A percentile compares a stretch with the other conserved stretches of the same genome.
Evolutionary conservation across 2,113 vertebrate genomes (phyloP).

Genomic region (Ctenodactylus gundi): DNA sequence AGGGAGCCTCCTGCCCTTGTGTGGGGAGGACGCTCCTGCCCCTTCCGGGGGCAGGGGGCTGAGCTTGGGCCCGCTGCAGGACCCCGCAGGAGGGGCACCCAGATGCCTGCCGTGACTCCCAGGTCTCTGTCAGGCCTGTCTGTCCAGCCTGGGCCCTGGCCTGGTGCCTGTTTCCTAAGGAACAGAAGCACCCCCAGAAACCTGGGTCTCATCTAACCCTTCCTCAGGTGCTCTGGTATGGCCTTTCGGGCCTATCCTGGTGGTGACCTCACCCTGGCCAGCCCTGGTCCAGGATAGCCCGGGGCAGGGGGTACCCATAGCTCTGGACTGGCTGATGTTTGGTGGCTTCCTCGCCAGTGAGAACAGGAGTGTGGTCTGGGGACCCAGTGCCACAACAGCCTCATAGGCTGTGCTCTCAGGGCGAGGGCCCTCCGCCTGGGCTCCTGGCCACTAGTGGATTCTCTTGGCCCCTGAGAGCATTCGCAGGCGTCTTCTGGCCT

Average conservation of each 20-base stretch:
- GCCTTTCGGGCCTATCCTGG: background rate
- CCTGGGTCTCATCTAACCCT: too few relatives aligned
- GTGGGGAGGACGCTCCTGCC: background rate
- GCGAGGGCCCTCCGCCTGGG: too few relatives aligned
- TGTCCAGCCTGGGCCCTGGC: too few relatives aligned
- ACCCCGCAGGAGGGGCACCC: background rate
- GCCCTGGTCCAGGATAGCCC: background rate
- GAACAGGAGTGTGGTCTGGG: background rate
- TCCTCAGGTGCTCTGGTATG: background rate
- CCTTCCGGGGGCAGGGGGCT: accelerated
- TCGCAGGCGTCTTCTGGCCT: background rate
- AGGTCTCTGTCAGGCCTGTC: background rate
- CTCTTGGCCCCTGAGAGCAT: background rate
- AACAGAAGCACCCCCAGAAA: background rate
- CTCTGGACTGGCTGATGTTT: accelerated
- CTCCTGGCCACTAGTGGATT: background rate
- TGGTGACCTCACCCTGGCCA: too few relatives aligned
- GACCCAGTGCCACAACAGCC: too few relatives aligned
- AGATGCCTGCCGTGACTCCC: accelerated
- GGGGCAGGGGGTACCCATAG: too few relatives aligned
- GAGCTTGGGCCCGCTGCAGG: accelerated
- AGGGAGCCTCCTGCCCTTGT: background rate
- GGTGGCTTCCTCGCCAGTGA: background rate
- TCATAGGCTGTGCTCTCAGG: too few relatives aligned
- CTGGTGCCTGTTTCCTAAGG: background rate